Evolutionary conservation across 2,888 invertebrate species (phyloP).

Genomic region (Hemithea aestivaria): DNA sequence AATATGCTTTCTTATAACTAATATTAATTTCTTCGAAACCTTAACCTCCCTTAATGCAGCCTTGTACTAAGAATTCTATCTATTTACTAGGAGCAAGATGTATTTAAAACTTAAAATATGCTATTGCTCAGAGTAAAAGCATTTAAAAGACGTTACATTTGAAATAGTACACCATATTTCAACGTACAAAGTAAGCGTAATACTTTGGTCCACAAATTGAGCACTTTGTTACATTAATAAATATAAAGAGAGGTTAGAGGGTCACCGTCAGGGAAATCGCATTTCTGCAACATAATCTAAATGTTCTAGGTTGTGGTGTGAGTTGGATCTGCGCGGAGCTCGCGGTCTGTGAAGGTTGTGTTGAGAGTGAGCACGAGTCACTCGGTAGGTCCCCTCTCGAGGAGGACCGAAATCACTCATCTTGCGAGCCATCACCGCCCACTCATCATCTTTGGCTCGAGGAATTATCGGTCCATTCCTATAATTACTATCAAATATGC

Average conservation of each 20-base stretch:
- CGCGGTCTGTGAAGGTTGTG: slow-evolving; percentile 80
- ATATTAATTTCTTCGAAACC: slow-evolving; percentile 14
- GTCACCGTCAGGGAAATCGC: slow-evolving; percentile 79
- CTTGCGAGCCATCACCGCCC: slow-evolving; percentile 51
- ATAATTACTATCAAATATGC: slow-evolving; percentile 56
- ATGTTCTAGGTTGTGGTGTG: slow-evolving; percentile 82
- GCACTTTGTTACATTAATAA: slow-evolving; percentile 56
- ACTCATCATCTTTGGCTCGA: slow-evolving; percentile 55
- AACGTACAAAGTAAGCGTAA: slow-evolving; percentile 42
- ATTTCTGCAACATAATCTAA: slow-evolving; percentile 82
- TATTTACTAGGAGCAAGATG: not conserved
- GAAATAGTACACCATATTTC: slow-evolving; percentile 32
- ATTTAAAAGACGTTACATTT: slow-evolving; percentile 11
- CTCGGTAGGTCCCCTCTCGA: slow-evolving; percentile 68
- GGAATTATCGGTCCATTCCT: slow-evolving; percentile 47
- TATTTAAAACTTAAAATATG: not conserved
- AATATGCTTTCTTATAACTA: slow-evolving; percentile 4
- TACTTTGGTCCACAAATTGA: slow-evolving; percentile 77
- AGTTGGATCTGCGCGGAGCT: slow-evolving; percentile 78
- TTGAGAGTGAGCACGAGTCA: slow-evolving; percentile 80
- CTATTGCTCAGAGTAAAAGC: slow-evolving; percentile 15
- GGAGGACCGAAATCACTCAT: slow-evolving; percentile 65
- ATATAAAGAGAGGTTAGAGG: slow-evolving; percentile 40
- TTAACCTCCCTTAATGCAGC: slow-evolving; percentile 36
- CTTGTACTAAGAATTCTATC: slow-evolving; percentile 36